These are phyloP conservation scores for Hyperoplus lanceolatus DNA, from an alignment of 2,797 vertebrate genomes.

Conservation along the genomic window DNA sequence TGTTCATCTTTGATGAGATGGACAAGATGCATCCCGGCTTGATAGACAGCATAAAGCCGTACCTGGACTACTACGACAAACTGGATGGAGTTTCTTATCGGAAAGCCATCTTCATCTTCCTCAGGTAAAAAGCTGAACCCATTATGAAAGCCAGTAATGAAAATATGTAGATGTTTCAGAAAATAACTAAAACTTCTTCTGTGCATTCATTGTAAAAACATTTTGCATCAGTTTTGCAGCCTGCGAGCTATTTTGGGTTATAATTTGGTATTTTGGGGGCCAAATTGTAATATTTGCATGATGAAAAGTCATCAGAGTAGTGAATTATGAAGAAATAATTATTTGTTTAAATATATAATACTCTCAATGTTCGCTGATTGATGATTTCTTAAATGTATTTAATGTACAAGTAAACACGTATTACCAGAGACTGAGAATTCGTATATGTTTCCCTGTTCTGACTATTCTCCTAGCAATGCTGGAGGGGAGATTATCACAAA, in stretches of 20 bases:
- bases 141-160: not conserved
- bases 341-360: no score
- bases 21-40: conserved; percentile 93
- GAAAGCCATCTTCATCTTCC: conserved; percentile 94
- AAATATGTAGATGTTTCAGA: no score
- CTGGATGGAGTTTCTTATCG: conserved; percentile 91
- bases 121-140: conserved; percentile 84
- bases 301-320: not conserved
- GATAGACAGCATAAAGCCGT: conserved; percentile 94
- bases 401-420: no score
- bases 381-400: no score
- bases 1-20: conserved; percentile 98
- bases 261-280: not conserved
- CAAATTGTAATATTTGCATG: no score
- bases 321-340: not conserved
- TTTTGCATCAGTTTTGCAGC: not conserved
- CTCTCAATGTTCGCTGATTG: no score
- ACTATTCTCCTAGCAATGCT: conserved; percentile 85
- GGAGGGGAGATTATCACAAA: conserved; percentile 91
- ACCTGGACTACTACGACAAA: conserved; percentile 91
- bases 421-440: no score
- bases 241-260: not conserved
- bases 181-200: no score
- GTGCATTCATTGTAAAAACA: not conserved
- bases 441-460: not conserved